Evolutionary conservation across 2,888 invertebrate genomes (phyloP).

Genomic region (Cremastinae sp.): DNA sequence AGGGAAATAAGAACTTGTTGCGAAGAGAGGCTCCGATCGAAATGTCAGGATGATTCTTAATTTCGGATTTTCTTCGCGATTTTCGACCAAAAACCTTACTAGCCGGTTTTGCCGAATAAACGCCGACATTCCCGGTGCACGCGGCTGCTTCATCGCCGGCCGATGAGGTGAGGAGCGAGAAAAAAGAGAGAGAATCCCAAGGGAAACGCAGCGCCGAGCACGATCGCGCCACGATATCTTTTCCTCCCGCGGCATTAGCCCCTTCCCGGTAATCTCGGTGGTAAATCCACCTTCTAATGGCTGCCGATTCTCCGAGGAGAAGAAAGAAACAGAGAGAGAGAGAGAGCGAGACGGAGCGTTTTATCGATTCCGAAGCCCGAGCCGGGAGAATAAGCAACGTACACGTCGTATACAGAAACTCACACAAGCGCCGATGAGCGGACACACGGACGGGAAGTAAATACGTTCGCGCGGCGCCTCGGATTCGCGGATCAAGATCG

Average conservation of each 20-base stretch:
- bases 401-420: too few species aligned
- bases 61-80: conserved; percentile 1
- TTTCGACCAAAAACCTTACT: not conserved
- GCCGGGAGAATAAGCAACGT: conserved; percentile 24
- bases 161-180: conserved; percentile 25
- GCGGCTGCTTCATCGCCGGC: conserved; percentile 28
- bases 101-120: conserved; percentile 37
- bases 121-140: conserved; percentile 38
- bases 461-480: conserved; percentile 36
- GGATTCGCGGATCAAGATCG: conserved; percentile 61
- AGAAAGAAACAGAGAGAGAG: not conserved
- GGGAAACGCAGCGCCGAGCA: conserved; percentile 15
- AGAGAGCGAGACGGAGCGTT: too few species aligned
- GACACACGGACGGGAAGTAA: conserved; percentile 6
- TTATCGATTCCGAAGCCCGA: conserved; percentile 56
- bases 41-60: conserved; percentile 7
- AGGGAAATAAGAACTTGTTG: not conserved
- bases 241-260: conserved; percentile 59
- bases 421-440: conserved; percentile 20
- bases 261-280: conserved; percentile 61
- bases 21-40: not conserved
- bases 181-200: not conserved
- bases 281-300: conserved; percentile 65
- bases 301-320: conserved; percentile 59
- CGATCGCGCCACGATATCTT: conserved; percentile 62